phyloP scores from a whole-genome alignment of 2,888 invertebrate genomes.

The Mayetiola destructor region DNA sequence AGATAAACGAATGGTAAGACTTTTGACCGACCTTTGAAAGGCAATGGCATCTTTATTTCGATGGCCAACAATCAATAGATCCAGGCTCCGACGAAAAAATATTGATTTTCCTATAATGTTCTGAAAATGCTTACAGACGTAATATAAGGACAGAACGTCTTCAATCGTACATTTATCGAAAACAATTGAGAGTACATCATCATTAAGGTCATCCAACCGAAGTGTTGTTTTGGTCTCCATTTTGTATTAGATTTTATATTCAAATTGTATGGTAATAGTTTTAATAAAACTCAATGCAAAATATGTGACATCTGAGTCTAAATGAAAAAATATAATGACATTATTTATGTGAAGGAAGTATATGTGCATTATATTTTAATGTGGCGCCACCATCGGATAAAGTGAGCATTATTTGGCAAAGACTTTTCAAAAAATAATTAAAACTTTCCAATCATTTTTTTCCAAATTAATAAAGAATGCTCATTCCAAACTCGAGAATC shows the following conservation, averaged over 20 bases:
- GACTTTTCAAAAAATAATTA: too few species aligned
- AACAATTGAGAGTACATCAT: slow-evolving; percentile 37
- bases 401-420: too few species aligned
- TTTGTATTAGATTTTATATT: too few species aligned
- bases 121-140: slow-evolving; percentile 37
- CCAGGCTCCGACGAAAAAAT: slow-evolving; percentile 29
- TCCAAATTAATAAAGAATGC: too few species aligned
- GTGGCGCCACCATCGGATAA: too few species aligned
- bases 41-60: slow-evolving; percentile 24
- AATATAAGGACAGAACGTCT: slow-evolving; percentile 38
- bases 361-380: too few species aligned
- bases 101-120: slow-evolving; percentile 35
- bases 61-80: slow-evolving; percentile 30
- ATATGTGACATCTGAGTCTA: not conserved
- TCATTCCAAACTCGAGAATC: too few species aligned
- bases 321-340: not conserved
- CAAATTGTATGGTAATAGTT: too few species aligned
- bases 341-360: too few species aligned
- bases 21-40: slow-evolving; percentile 2
- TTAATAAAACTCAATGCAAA: not conserved
- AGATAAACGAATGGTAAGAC: not conserved
- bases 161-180: slow-evolving; percentile 38
- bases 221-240: not conserved
- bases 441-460: too few species aligned
- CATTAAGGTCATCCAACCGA: slow-evolving; percentile 21